A percentile compares a stretch with the other conserved stretches of the same genome.
phyloP scores from a whole-genome alignment of 2,888 invertebrate species.

The Cheilosia grossa region DNA sequence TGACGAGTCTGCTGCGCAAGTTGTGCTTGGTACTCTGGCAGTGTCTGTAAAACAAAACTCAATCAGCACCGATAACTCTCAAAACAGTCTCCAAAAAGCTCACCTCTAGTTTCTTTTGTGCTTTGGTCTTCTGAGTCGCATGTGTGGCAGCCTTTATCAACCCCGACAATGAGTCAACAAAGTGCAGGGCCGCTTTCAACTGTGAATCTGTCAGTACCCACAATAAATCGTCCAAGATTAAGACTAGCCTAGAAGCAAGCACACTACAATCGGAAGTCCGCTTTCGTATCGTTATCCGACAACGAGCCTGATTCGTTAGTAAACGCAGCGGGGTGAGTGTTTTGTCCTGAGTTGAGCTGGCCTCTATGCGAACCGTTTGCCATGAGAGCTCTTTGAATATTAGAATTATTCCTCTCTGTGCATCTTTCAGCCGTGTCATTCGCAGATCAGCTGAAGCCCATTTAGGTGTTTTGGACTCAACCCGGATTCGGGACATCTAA shows the following conservation, averaged over 20 bases:
- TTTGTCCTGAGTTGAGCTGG: conserved; percentile 90
- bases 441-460: conserved; percentile 95
- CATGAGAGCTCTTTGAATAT: conserved; percentile 99
- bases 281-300: conserved; percentile 98
- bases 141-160: conserved; percentile 92
- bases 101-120: conserved; percentile 92
- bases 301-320: conserved; percentile 96
- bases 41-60: conserved; percentile 81
- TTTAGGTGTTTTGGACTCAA: conserved; percentile 96
- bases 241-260: conserved; percentile 94
- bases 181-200: conserved; percentile 95
- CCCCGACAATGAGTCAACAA: conserved; percentile 92
- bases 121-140: conserved; percentile 91
- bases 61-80: conserved; percentile 38
- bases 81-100: conserved; percentile 21
- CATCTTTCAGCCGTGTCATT: conserved; percentile 95
- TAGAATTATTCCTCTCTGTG: conserved; percentile 93
- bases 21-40: conserved; percentile 90
- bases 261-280: conserved; percentile 95
- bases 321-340: conserved; percentile 94
- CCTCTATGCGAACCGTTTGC: conserved; percentile 98
- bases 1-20: conserved; percentile 85
- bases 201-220: conserved; percentile 99
- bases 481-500: conserved; percentile 95
- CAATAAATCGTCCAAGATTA: conserved; percentile 96